Percentiles rank a stretch among this genome's conserved stretches.
Conservation (phyloP, 2,113 vertebrate species). For the Boleophthalmus pectinirostris region DNA sequence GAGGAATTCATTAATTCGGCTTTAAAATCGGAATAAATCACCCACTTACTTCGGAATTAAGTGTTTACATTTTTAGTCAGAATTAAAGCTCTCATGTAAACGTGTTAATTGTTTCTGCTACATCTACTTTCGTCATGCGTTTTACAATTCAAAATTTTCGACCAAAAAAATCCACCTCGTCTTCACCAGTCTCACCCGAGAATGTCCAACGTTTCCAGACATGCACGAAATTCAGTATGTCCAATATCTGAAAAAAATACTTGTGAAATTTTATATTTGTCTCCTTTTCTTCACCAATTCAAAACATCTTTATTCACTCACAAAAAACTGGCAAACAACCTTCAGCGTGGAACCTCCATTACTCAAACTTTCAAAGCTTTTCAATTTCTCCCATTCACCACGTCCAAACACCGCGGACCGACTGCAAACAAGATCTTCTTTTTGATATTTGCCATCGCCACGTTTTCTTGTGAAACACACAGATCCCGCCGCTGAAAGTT, state of each 20-base stretch:
- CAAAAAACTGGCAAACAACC: background rate
- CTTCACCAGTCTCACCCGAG: no score
- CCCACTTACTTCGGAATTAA: no score
- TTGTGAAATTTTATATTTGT: background rate
- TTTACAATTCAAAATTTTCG: background rate
- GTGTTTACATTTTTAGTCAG: no score
- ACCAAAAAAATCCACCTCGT: background rate
- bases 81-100: no score
- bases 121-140: background rate
- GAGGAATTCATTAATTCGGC: no score
- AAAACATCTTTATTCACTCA: constrained; percentile 3
- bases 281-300: background rate
- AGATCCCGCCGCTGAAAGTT: background rate
- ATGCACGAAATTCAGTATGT: background rate
- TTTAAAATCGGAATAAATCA: no score
- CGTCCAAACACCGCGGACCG: background rate
- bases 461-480: background rate
- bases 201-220: background rate
- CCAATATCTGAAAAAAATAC: background rate
- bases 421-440: background rate
- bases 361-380: background rate
- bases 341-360: background rate
- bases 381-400: background rate
- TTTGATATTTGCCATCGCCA: background rate
- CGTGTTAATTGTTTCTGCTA: background rate